Evolutionary conservation across 2,113 vertebrate species (phyloP).

Genomic region (Excalfactoria chinensis): DNA sequence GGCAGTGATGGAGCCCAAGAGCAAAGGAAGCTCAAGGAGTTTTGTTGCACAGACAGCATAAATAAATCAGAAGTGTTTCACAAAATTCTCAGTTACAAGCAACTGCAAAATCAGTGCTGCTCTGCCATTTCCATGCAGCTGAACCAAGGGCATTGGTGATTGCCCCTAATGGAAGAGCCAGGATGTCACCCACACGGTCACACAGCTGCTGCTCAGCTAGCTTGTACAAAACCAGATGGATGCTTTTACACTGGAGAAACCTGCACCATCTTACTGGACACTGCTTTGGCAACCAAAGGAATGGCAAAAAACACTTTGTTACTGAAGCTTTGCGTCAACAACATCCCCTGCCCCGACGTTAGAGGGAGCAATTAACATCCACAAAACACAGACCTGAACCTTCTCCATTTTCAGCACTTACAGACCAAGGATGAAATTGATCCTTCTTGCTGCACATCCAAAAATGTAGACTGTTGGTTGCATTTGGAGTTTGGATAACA

Average conservation of each 20-base stretch:
- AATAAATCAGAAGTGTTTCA: neutral
- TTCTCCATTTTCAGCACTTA: neutral
- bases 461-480: neutral
- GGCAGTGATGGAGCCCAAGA: neutral
- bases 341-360: neutral
- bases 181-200: fast-evolving
- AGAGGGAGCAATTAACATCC: neutral
- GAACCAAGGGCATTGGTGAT: neutral
- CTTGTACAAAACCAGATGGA: fast-evolving
- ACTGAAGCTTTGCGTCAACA: neutral
- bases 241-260: fast-evolving
- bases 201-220: neutral
- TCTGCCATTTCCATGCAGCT: fast-evolving
- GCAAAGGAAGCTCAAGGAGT: neutral
- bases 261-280: neutral
- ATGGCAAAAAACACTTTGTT: neutral
- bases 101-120: neutral
- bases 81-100: neutral
- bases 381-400: fast-evolving
- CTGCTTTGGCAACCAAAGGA: neutral
- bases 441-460: neutral
- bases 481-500: neutral
- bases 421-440: neutral
- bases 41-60: neutral
- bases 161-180: fast-evolving